Percentiles rank a stretch among this genome's conserved stretches.
These are phyloP conservation scores for Calyptommatus sinebrachiatus DNA, from an alignment of 2,113 vertebrate species.

Conservation along the genomic window DNA sequence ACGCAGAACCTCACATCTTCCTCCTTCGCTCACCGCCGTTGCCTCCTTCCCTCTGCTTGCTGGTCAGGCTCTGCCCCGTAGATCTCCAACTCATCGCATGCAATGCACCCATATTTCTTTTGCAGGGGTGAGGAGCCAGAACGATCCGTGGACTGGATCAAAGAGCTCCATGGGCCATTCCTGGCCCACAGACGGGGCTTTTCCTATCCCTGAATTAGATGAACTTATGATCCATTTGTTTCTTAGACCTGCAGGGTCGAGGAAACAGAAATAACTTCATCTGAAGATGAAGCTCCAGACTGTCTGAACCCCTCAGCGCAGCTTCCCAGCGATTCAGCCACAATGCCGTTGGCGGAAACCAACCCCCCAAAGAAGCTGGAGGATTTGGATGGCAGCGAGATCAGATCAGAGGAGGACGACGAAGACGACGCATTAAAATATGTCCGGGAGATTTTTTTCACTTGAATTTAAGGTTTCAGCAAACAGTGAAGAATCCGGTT, in stretches of 20 bases:
- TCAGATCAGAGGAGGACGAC: slow-evolving; percentile 30
- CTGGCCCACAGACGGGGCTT: too few relatives aligned
- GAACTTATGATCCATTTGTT: background rate
- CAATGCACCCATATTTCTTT: too few relatives aligned
- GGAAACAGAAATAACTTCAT: background rate
- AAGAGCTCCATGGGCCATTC: too few relatives aligned
- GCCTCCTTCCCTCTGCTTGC: too few relatives aligned
- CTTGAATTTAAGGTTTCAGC: slow-evolving; percentile 33
- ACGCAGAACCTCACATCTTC: too few relatives aligned
- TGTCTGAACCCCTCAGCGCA: rapidly evolving
- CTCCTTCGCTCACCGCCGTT: too few relatives aligned
- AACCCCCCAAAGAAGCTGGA: rapidly evolving
- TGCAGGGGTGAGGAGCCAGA: too few relatives aligned
- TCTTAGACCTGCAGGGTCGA: background rate
- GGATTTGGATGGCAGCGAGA: rapidly evolving
- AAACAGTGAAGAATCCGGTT: background rate
- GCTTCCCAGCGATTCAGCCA: background rate
- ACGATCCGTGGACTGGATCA: too few relatives aligned
- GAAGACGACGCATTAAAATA: slow-evolving; percentile 67
- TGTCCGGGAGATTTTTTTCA: slow-evolving; percentile 77
- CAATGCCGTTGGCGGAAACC: rapidly evolving
- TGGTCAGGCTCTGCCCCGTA: too few relatives aligned
- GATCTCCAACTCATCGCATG: too few relatives aligned
- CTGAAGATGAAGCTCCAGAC: slow-evolving; percentile 1
- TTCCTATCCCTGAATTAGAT: background rate